Percentiles rank a stretch among this genome's conserved stretches.
Conservation (phyloP, 2,113 vertebrate species). For the Serinus canaria region DNA sequence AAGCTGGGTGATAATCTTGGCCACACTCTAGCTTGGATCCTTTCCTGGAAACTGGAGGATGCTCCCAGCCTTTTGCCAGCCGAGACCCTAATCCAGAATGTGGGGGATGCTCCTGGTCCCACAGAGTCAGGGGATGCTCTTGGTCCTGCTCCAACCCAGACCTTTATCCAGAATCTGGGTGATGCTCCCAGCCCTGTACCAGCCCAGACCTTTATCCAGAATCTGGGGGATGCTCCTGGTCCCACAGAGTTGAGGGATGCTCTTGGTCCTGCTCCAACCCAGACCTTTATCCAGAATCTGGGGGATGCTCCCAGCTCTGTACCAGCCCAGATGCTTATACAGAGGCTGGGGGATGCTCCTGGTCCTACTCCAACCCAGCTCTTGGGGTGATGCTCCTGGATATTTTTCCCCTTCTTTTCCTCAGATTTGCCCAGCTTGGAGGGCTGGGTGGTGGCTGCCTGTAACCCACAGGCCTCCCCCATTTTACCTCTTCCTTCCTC, state of each 20-base stretch:
- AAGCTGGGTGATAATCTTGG: neutral
- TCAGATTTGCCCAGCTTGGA: fast-evolving
- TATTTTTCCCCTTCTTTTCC: neutral
- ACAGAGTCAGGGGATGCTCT: fast-evolving
- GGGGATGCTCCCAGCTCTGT: neutral
- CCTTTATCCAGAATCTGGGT: neutral
- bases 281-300: neutral
- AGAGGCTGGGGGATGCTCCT: neutral
- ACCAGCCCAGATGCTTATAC: neutral
- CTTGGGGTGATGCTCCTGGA: too few relatives aligned
- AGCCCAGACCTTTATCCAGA: too few relatives aligned
- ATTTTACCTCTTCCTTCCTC: neutral
- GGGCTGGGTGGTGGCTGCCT: neutral
- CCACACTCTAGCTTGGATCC: neutral
- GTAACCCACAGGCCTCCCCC: fast-evolving
- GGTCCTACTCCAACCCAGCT: fast-evolving
- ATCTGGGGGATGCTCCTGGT: fast-evolving
- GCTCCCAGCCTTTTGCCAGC: neutral
- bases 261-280: neutral
- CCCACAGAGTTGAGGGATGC: fast-evolving
- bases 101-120: fast-evolving
- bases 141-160: neutral
- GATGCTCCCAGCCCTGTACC: neutral
- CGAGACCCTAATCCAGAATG: neutral
- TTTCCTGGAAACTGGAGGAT: neutral